These are phyloP conservation scores for Platorchestia sp. DNA, from an alignment of 1,140 invertebrate species.

Conservation along the genomic window DNA sequence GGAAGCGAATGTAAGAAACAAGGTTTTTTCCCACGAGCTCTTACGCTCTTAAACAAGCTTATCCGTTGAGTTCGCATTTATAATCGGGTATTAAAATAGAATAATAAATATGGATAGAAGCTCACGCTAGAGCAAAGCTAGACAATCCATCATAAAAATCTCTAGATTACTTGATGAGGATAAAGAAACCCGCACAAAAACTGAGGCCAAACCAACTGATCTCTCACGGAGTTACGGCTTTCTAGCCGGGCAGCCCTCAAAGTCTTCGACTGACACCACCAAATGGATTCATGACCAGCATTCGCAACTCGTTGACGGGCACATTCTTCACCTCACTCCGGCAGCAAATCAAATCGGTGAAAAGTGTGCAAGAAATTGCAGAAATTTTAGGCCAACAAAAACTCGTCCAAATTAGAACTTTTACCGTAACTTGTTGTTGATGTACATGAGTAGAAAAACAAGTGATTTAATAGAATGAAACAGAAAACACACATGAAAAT, in stretches of 20 bases:
- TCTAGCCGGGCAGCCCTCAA: background rate
- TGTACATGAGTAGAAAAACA: background rate
- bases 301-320: background rate
- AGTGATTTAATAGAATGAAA: background rate
- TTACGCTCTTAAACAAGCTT: background rate
- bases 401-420: too few species aligned
- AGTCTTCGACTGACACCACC: background rate
- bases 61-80: background rate
- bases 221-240: background rate
- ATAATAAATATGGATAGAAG: background rate
- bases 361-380: too few species aligned
- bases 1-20: background rate
- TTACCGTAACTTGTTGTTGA: background rate
- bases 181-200: background rate
- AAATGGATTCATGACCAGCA: background rate
- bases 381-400: too few species aligned
- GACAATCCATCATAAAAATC: conserved; percentile 35
- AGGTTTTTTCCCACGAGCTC: background rate
- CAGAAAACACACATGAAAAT: background rate
- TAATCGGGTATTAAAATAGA: background rate
- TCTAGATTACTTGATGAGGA: conserved; percentile 22
- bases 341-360: background rate
- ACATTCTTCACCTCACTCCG: background rate
- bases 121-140: background rate
- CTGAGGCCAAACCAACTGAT: background rate